Percentiles rank a stretch among this genome's conserved stretches.
phyloP scores from a whole-genome alignment of 2,888 invertebrate genomes.

The Eristalinus sepulchralis region DNA sequence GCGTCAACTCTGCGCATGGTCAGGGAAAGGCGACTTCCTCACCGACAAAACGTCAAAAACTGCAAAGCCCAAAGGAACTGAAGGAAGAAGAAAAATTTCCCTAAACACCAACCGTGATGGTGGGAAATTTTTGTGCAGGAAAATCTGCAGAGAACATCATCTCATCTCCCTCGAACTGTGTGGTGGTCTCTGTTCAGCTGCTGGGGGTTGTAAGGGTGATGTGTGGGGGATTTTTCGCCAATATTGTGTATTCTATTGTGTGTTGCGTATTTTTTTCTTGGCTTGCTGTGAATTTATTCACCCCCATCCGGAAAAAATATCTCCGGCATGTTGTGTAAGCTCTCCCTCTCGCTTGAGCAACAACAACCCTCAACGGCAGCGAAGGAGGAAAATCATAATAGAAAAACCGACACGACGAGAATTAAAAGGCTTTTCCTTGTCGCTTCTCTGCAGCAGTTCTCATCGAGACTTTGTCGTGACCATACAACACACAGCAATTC shows the following conservation, averaged over 20 bases:
- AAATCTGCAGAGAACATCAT: constrained; percentile 1
- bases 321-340: constrained; percentile 66
- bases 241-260: constrained; percentile 41
- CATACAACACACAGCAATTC: constrained; percentile 52
- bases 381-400: not conserved
- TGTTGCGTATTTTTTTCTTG: constrained; percentile 41
- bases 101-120: constrained; percentile 43
- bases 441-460: constrained; percentile 65
- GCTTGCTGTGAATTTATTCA: constrained; percentile 16
- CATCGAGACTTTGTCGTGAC: constrained; percentile 70
- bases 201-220: constrained; percentile 17
- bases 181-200: constrained; percentile 43
- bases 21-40: not conserved
- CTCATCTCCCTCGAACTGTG: not conserved
- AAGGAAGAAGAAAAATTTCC: constrained; percentile 37
- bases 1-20: constrained; percentile 28
- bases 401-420: not conserved
- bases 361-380: not conserved
- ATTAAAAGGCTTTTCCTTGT: constrained; percentile 65
- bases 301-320: constrained; percentile 51
- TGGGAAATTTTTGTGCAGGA: constrained; percentile 12
- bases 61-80: not conserved
- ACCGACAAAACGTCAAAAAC: constrained; percentile 56
- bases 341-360: not conserved
- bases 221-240: constrained; percentile 42